A percentile compares a stretch with the other conserved stretches of the same genome.
Conservation (phyloP, 2,797 vertebrate species). For the Anguilla obscura region DNA sequence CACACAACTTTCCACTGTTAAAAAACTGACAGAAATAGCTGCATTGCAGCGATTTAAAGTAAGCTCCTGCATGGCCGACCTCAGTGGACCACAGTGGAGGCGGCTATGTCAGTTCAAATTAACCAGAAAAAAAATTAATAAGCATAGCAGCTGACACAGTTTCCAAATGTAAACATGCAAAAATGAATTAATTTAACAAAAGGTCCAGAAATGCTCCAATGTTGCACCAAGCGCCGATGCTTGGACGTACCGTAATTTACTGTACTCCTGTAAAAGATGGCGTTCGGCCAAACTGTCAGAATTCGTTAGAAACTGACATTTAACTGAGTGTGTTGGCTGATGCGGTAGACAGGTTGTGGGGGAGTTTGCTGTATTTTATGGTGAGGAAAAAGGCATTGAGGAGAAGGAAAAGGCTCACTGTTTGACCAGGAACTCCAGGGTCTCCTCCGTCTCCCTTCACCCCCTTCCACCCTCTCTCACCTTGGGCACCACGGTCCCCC, state of each 20-base stretch:
- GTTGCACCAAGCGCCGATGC: too few species aligned
- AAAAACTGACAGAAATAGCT: neutral
- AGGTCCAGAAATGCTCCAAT: too few species aligned
- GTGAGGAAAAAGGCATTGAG: neutral
- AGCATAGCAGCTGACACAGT: too few species aligned
- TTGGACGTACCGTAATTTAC: neutral
- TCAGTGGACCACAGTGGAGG: neutral
- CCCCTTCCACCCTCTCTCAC: constrained; percentile 84
- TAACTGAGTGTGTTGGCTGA: neutral
- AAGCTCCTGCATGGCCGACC: neutral
- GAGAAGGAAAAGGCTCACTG: constrained; percentile 67
- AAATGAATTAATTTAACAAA: too few species aligned
- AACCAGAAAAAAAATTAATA: too few species aligned
- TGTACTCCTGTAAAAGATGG: neutral
- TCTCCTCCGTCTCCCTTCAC: constrained; percentile 81
- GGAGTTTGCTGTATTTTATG: constrained; percentile 1
- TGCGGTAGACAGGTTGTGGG: neutral
- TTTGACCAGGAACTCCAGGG: constrained; percentile 75
- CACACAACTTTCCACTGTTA: neutral
- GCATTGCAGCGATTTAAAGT: neutral
- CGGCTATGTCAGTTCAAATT: too few species aligned
- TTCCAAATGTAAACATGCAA: too few species aligned
- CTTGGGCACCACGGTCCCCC: constrained; percentile 81
- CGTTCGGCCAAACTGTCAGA: neutral
- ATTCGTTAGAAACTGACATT: neutral